Evolutionary conservation across 2,113 vertebrate genomes (phyloP).

Genomic region (Elephas maximus): DNA sequence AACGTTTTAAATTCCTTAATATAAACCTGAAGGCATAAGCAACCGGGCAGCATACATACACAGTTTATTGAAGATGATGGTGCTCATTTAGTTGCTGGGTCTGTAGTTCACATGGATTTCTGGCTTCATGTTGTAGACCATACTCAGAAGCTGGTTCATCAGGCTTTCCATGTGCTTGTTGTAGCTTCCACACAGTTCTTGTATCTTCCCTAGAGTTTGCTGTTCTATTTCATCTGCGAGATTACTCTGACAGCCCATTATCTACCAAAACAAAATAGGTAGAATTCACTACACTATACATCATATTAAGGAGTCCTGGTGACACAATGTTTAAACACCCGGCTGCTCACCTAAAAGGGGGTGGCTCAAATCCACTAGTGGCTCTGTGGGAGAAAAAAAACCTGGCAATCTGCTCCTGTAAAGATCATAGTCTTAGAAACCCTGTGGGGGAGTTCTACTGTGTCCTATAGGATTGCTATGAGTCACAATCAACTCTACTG

Average conservation of each 20-base stretch:
- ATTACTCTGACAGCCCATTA: conserved; percentile 90
- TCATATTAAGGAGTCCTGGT: not conserved
- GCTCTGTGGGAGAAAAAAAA: not conserved
- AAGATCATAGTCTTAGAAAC: not conserved
- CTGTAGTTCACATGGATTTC: conserved; percentile 88
- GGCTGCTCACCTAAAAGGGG: not conserved
- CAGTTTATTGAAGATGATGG: accelerated
- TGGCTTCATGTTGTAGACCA: conserved; percentile 87
- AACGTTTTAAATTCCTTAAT: not conserved
- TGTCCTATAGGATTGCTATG: too few relatives aligned
- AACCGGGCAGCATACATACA: not conserved
- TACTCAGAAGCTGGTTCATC: conserved; percentile 84
- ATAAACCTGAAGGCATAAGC: not conserved
- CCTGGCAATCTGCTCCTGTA: not conserved
- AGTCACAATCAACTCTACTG: not conserved
- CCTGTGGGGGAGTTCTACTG: too few relatives aligned
- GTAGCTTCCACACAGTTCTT: conserved; percentile 83
- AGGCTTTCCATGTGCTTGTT: conserved; percentile 80
- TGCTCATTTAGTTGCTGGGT: conserved; percentile 56
- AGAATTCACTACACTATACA: conserved; percentile 8
- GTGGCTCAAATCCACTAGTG: not conserved
- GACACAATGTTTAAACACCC: not conserved
- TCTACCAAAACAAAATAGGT: conserved; percentile 81
- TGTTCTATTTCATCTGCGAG: conserved; percentile 88
- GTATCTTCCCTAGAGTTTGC: conserved; percentile 85